Evolutionary conservation across 2,888 invertebrate genomes (phyloP).

Genomic region (Tachina lurida): DNA sequence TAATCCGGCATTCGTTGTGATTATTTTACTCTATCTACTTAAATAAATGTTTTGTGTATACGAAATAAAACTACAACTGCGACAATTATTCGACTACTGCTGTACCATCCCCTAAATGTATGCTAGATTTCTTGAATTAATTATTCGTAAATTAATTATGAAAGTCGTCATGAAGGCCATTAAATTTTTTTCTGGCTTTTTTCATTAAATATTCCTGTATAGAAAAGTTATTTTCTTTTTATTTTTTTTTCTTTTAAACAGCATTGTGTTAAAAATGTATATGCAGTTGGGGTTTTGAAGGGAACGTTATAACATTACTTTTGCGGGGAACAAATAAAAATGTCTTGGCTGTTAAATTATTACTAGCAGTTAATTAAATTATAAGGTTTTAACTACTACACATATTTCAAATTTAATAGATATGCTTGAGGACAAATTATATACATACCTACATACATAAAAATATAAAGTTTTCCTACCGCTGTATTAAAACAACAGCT

Average conservation of each 20-base stretch:
- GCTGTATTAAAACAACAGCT: slow-evolving; percentile 9
- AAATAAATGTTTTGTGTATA: slow-evolving; percentile 13
- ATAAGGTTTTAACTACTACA: slow-evolving; percentile 21
- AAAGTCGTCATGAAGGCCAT: slow-evolving; percentile 65
- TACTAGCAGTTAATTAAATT: slow-evolving; percentile 39
- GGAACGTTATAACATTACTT: background rate
- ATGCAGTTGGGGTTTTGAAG: background rate
- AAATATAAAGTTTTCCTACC: background rate
- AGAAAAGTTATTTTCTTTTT: background rate
- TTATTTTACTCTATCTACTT: slow-evolving; percentile 14
- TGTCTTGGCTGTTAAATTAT: background rate
- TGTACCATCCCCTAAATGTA: slow-evolving; percentile 55
- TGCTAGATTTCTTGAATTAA: slow-evolving; percentile 66
- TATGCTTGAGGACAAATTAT: background rate
- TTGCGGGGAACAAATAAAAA: background rate
- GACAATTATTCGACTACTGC: slow-evolving; percentile 7
- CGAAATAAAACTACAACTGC: background rate
- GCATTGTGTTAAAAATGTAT: slow-evolving; percentile 26
- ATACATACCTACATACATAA: background rate
- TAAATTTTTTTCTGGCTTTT: slow-evolving; percentile 26
- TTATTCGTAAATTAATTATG: slow-evolving; percentile 71
- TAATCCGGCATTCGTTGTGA: slow-evolving; percentile 4
- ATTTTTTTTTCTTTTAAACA: slow-evolving; percentile 12
- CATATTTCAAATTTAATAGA: slow-evolving; percentile 19
- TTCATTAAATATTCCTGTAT: background rate